Evolutionary conservation across 1,140 invertebrate species (phyloP), one percentile per base, ranked within the genome.

Genomic region (Eciton burchellii): DNA sequence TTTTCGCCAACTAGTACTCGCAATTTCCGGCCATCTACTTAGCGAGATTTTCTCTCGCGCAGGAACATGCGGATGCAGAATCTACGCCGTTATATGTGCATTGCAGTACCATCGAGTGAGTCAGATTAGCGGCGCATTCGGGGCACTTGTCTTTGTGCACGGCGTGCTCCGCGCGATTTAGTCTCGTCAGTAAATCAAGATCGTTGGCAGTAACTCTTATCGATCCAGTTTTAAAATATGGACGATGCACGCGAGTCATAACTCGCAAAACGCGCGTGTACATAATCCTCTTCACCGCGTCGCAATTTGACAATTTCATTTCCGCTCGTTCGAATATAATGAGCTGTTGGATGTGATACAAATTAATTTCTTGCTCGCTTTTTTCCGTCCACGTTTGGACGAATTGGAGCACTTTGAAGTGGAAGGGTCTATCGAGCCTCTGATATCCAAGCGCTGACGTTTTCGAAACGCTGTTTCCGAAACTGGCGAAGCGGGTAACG

Each of bases 61-160:
- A 68, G 74, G 63, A 79, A n/a, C n/a, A 70, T 79, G 74, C 43
- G 49, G n/a, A n/a, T n/a, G n/a, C n/a, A n/a, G n/a, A n/a, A 79
- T 79, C 68, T 79, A 57, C 68, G 35, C 74, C 35, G 56, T 79
- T 79, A 62, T 26, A 74, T 26, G 49, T 79, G 63, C n/a, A n/a
- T n/a, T n/a, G n/a, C n/a, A n/a, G 56, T 79, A 68, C 68, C 63
- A 79, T 57, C 49, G 35, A 70, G 24, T 79, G 74, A 79, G 63
- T 79, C 63, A n/a, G n/a, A 79, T 79, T 79, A 79, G 16, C 12
- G 49, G 6, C n/a, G 56, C 68, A 79, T 77, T 79, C 49, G 49
- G 24, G 45, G 56, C 65, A 29, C 52, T 35, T 12, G 16, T 16
- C 14, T 16, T 49, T 49, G 49, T 79, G 56, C 45, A 29, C 16